phyloP scores from a whole-genome alignment of 2,888 invertebrate genomes.

The Keiferia lycopersicella region DNA sequence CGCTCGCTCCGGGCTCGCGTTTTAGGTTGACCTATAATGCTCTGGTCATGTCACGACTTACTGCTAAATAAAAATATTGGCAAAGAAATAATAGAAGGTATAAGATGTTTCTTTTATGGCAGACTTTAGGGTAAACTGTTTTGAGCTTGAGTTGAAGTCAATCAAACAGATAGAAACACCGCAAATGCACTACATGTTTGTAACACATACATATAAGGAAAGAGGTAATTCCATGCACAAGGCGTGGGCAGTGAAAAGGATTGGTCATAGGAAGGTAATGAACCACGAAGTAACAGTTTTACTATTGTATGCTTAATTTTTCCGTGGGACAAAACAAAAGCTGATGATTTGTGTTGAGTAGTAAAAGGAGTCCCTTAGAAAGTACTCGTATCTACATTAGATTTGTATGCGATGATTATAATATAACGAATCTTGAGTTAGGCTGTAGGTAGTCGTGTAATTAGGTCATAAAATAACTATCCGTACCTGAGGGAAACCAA shows the following conservation, averaged over 20 bases:
- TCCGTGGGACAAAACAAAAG: constrained; percentile 41
- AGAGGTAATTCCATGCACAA: neutral
- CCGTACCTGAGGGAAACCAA: too few species aligned
- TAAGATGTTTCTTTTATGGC: too few species aligned
- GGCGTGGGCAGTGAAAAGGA: constrained; percentile 9
- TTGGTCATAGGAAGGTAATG: constrained; percentile 40
- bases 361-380: neutral
- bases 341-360: neutral
- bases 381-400: too few species aligned
- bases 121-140: too few species aligned
- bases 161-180: too few species aligned
- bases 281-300: constrained; percentile 42
- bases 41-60: constrained; percentile 5
- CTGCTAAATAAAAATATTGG: neutral
- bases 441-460: neutral
- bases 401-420: too few species aligned
- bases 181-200: too few species aligned
- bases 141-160: too few species aligned
- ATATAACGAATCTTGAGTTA: neutral
- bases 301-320: constrained; percentile 45
- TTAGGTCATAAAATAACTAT: too few species aligned
- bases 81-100: neutral
- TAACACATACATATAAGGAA: neutral
- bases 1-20: constrained; percentile 16
- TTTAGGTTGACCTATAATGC: constrained; percentile 11